Base-by-base conservation (phyloP, 2,797 vertebrate genomes). In the Pangasius djambal region DNA sequence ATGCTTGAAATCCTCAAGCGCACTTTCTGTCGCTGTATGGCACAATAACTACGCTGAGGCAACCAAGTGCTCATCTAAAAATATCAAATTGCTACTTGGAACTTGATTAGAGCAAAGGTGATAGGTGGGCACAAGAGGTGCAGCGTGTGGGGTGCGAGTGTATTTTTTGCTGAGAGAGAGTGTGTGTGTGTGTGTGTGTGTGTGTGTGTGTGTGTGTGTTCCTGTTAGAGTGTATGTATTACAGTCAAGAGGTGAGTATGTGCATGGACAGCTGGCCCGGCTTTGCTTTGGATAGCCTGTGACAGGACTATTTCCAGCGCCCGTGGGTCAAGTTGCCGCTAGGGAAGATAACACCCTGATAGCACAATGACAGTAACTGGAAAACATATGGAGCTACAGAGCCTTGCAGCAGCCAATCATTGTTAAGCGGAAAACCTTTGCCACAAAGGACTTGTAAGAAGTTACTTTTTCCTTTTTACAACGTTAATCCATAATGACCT, bases 241-340 rank as follows among this genome's bases (percentile, higher is more conserved):
- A 70, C 83, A 77, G 72, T 89, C 88, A 34, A 88, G 87, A 72
- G 74, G 85, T 83, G 83, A 90, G 88, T 88, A 90, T 89, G 89
- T 88, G 13, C 85, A 75, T 57, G 94, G 95, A 94, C 94, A 95
- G 94, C 94, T 94, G 94, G 92, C 92, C 92, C 92, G 93, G 94
- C 91, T 89, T 88, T 91, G 89, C 69, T 90, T 91, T 92, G 93
- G 91, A 91, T 88, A 87, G 93, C 87, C 93, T 96, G 94, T 96
- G 95, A 96, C 95, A 92, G 87, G 90, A 94, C 96, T 96, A 97
- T 97, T 96, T 96, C 94, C 94, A 94, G 95, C 94, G 92, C 93
- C 92, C 84, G 55, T 84, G 88, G 89, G 92, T 93, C 94, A 94
- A 93, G 92, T 93, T 94, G 92, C 89, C 92, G 55, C 57, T 79